Conservation (phyloP, 1,140 invertebrate genomes). For the Planococcus citri region DNA sequence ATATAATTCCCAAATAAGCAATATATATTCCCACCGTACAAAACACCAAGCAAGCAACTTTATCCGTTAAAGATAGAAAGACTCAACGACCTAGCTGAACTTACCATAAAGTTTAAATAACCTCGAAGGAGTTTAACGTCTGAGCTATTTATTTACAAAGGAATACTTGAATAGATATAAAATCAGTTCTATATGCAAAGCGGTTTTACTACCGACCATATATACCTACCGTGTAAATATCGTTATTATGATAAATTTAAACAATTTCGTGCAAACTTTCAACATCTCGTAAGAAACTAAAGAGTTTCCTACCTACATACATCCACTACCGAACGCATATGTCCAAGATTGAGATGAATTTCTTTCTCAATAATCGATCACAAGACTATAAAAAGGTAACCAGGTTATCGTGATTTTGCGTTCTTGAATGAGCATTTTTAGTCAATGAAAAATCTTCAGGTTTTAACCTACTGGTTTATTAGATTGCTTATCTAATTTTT, state of each 20-base stretch:
- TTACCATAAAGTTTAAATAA: constrained; percentile 4
- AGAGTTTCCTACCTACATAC: neutral
- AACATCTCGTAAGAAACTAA: neutral
- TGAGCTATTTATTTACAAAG: constrained; percentile 3
- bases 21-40: constrained; percentile 1
- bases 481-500: too few relatives aligned
- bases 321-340: neutral
- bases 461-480: too few relatives aligned
- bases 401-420: too few relatives aligned
- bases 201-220: neutral
- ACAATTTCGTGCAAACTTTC: neutral
- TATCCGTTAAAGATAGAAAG: constrained; percentile 3
- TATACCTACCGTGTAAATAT: constrained; percentile 3
- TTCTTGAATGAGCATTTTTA: too few relatives aligned
- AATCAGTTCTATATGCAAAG: constrained; percentile 7
- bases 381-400: too few relatives aligned
- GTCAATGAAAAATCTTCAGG: too few relatives aligned
- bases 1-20: constrained; percentile 4
- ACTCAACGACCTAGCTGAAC: constrained; percentile 1
- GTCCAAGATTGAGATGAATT: neutral
- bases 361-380: too few relatives aligned
- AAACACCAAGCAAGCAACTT: neutral
- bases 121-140: constrained; percentile 5
- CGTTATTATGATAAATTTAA: constrained; percentile 8
- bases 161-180: constrained; percentile 8